Evolutionary conservation across 2,113 vertebrate genomes (phyloP), one percentile per base, ranked within the genome.

Genomic region (Platysternon megacephalum): DNA sequence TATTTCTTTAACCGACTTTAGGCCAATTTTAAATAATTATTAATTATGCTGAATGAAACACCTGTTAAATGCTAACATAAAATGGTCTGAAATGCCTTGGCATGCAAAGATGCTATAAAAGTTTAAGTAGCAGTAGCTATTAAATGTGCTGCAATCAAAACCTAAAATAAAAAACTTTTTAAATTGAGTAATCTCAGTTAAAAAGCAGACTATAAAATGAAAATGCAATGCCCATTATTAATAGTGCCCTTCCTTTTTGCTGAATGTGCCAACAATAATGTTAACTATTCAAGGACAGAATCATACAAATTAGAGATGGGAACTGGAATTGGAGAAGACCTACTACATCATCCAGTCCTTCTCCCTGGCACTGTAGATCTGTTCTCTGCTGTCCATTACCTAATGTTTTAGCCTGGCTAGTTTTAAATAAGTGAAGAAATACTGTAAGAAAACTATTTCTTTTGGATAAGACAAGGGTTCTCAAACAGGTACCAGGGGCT

Each of bases 21-120:
- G 46, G 39, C 29, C 74, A 44, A 44, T 94, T 95, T 97, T 95
- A 97, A 96, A 93, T 11, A 89, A 65, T 91, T 35, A 46, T 85
- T 86, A 93, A 82, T 78, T 28, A 78, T 19, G 42, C 42, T 44
- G 42, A 26, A 78, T 19, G 91, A 89, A 94, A 8, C 4, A 80
- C 58, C 39, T 88, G 61, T 53, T 82, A 72, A 89, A 88, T 24
- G 55, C 68, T 48, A 94, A 28, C 4, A 87, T 65, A 51, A 87
- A 79, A 24, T 42, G 32, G n/a, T 28, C 92, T 35, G 46, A 22
- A 5, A 8, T 86, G 58, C 78, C 46, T 84, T 79, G 74, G 55
- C 10, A 61, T 61, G 11, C 58, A 68, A 4, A 12, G 11, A 11
- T 86, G 8, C 35, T 79, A 61, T 87, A 89, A 61, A 93, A 95